Percentiles rank a stretch among this genome's conserved stretches.
Conservation (phyloP, 2,888 invertebrate species). For the Philereme vetulata region DNA sequence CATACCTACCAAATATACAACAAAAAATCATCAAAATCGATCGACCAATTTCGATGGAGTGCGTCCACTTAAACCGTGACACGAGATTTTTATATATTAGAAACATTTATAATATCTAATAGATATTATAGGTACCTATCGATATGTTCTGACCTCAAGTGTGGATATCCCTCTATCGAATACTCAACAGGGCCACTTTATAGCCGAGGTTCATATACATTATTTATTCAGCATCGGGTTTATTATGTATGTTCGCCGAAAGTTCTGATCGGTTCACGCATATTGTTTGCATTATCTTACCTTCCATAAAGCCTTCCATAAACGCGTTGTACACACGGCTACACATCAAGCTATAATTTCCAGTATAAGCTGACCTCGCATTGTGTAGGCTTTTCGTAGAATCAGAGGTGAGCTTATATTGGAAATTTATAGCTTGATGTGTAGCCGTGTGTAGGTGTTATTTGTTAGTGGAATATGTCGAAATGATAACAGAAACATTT, state of each 20-base stretch:
- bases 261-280: slow-evolving; percentile 26
- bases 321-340: slow-evolving; percentile 13
- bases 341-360: too few relatives aligned
- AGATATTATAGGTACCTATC: slow-evolving; percentile 38
- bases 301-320: slow-evolving; percentile 17
- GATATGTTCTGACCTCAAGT: slow-evolving; percentile 41
- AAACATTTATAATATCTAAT: too few relatives aligned
- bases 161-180: slow-evolving; percentile 22
- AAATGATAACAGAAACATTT: slow-evolving; percentile 11
- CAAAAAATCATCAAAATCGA: too few relatives aligned
- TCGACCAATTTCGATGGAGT: too few relatives aligned
- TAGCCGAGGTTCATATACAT: slow-evolving; percentile 25
- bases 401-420: too few relatives aligned
- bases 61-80: too few relatives aligned
- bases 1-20: too few relatives aligned
- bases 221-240: slow-evolving; percentile 24
- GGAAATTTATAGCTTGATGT: too few relatives aligned
- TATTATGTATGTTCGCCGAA: slow-evolving; percentile 18
- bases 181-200: slow-evolving; percentile 21
- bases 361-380: too few relatives aligned
- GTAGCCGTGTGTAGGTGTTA: slow-evolving; percentile 2
- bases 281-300: slow-evolving; percentile 26
- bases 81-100: too few relatives aligned
- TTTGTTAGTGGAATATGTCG: slow-evolving; percentile 10
- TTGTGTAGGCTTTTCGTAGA: too few relatives aligned